These are phyloP conservation scores for Ciona savignyi DNA, from an alignment of 23 tunicate species.

Conservation along the genomic window DNA sequence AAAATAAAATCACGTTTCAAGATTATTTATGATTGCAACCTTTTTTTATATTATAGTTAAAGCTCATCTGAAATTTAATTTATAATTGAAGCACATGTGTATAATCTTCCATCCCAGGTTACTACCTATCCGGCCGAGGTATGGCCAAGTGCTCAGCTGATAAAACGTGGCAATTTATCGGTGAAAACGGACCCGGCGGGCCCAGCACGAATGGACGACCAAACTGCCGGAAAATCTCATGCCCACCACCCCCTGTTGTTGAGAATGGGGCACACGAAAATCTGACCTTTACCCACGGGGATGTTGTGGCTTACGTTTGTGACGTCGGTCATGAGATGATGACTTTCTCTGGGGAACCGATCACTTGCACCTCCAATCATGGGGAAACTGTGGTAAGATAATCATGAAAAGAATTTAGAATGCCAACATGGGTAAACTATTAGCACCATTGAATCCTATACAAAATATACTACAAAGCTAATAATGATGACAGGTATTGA, in stretches of 20 bases:
- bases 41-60: too few species aligned
- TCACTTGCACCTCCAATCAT: neutral
- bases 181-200: conserved; percentile 1
- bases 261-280: conserved; percentile 2
- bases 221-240: conserved; percentile 5
- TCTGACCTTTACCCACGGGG: conserved; percentile 32
- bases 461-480: too few species aligned
- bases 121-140: conserved; percentile 16
- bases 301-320: conserved; percentile 40
- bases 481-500: too few species aligned
- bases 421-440: too few species aligned
- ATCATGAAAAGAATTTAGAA: too few species aligned
- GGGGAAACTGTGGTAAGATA: neutral
- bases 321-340: conserved; percentile 23
- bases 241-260: conserved; percentile 24
- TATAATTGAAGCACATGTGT: too few species aligned
- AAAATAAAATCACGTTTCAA: too few species aligned
- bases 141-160: conserved; percentile 35
- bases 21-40: too few species aligned
- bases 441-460: too few species aligned
- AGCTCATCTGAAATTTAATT: too few species aligned
- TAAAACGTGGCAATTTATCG: conserved; percentile 25
- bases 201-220: neutral
- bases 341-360: conserved; percentile 1
- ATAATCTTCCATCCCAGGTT: conserved; percentile 41